Evolutionary conservation across 2,888 invertebrate species (phyloP).

Genomic region (Chydorus sphaericus): DNA sequence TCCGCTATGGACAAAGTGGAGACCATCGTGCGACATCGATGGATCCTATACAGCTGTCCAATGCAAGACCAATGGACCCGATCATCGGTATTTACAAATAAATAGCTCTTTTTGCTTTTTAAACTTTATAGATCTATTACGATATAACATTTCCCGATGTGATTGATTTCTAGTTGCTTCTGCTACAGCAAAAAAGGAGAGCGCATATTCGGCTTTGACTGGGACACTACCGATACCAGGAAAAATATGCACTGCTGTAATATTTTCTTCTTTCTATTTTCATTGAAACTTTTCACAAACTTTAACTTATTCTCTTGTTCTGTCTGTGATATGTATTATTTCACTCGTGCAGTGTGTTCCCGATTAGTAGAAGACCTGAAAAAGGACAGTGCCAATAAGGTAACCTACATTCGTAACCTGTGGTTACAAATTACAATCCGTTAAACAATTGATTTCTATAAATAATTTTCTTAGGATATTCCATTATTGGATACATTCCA

Average conservation of each 20-base stretch:
- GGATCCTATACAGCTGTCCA: conserved; percentile 45
- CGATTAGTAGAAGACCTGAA: conserved; percentile 17
- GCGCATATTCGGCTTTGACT: conserved; percentile 49
- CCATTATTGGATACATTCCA: too few species aligned
- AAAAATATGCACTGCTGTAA: conserved; percentile 49
- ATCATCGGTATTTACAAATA: conserved; percentile 38
- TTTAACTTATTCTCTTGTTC: too few species aligned
- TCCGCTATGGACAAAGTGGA: too few species aligned
- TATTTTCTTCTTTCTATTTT: background rate
- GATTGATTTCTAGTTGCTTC: conserved; percentile 55
- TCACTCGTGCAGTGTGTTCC: conserved; percentile 20
- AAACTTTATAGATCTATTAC: too few species aligned
- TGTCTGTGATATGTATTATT: conserved; percentile 5
- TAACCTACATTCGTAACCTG: background rate
- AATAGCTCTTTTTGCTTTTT: too few species aligned
- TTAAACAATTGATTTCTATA: too few species aligned
- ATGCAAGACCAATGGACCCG: conserved; percentile 46
- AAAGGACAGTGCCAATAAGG: conserved; percentile 30
- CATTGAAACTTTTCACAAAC: background rate
- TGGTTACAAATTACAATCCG: too few species aligned
- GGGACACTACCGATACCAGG: conserved; percentile 34
- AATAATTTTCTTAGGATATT: too few species aligned
- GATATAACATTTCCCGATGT: too few species aligned
- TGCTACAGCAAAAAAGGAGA: conserved; percentile 43
- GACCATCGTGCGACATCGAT: conserved; percentile 39